phyloP scores from a whole-genome alignment of 1,140 invertebrate genomes.

The Steinernema feltiae region DNA sequence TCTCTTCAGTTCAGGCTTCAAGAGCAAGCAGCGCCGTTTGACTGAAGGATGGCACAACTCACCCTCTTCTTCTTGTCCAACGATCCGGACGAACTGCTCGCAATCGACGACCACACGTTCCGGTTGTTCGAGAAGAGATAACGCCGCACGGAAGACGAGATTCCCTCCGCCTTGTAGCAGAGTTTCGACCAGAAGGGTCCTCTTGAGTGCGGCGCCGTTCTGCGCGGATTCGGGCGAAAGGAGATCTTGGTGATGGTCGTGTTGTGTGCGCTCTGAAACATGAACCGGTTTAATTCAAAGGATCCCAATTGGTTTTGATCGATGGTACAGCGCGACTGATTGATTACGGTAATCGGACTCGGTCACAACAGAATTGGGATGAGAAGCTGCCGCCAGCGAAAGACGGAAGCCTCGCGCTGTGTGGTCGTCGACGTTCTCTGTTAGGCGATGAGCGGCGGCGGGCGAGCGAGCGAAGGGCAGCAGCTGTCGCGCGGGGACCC shows the following conservation, averaged over 20 bases:
- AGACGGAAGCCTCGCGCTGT: too few relatives aligned
- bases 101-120: background rate
- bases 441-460: background rate
- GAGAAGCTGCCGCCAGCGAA: background rate
- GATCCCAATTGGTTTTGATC: background rate
- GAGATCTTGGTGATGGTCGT: background rate
- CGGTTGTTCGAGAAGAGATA: background rate
- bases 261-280: background rate
- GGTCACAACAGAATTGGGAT: background rate
- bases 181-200: background rate
- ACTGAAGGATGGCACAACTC: background rate
- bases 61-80: conserved; percentile 2
- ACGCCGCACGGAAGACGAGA: background rate
- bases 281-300: background rate
- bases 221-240: background rate
- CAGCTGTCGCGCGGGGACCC: background rate
- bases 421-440: background rate
- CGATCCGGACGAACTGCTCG: background rate
- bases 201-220: background rate
- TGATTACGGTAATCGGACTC: conserved; percentile 7
- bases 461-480: background rate
- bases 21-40: background rate
- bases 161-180: background rate
- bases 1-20: too few relatives aligned
- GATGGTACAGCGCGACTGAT: background rate